Percentiles rank a stretch among this genome's conserved stretches.
phyloP scores from a whole-genome alignment of 2,113 vertebrate genomes.

The Tretioscincus oriximinensis region DNA sequence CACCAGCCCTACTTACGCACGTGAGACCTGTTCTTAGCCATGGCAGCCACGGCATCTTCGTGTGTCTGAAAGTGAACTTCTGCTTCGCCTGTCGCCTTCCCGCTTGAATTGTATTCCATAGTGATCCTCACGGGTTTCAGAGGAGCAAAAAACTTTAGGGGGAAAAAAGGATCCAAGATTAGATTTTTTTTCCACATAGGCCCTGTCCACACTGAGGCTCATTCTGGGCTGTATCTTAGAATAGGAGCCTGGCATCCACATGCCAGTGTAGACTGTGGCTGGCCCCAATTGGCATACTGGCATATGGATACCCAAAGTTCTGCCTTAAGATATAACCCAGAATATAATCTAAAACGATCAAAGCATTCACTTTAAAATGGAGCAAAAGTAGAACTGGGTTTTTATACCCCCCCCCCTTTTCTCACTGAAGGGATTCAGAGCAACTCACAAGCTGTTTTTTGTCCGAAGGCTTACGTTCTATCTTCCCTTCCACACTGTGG shows the following conservation, averaged over 20 bases:
- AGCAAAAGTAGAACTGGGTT: background rate
- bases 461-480: too few species aligned
- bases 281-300: too few species aligned
- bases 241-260: too few species aligned
- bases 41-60: constrained; percentile 77
- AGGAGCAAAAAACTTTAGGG: constrained; percentile 86
- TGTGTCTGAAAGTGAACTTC: constrained; percentile 83
- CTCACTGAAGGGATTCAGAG: too few species aligned
- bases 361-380: background rate
- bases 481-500: too few species aligned
- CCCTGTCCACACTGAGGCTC: too few species aligned
- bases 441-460: too few species aligned
- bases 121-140: constrained; percentile 78
- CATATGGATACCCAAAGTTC: too few species aligned
- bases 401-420: too few species aligned
- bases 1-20: constrained; percentile 75
- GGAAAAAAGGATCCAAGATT: background rate
- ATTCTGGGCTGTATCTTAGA: too few species aligned
- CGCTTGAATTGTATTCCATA: constrained; percentile 80
- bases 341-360: background rate
- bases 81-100: constrained; percentile 79
- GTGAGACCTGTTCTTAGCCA: constrained; percentile 83
- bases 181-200: background rate
- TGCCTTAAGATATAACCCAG: too few species aligned
- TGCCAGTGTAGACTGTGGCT: too few species aligned